Evolutionary conservation across 1,140 invertebrate genomes (phyloP).

Genomic region (Proctacanthus coquilletti): DNA sequence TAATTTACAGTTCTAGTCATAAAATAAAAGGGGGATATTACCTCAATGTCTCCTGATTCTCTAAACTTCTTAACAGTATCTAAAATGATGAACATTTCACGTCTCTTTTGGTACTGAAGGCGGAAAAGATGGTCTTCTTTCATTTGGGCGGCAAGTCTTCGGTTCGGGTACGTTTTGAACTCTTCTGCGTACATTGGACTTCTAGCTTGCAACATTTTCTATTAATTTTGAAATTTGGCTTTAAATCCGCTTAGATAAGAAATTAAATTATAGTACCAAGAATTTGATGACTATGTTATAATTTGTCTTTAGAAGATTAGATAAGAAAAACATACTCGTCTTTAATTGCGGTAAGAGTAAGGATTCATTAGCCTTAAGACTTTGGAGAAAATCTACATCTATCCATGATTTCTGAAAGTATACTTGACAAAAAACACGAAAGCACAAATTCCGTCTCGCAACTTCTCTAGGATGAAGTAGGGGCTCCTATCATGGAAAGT

Average conservation of each 20-base stretch:
- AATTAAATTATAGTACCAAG: constrained; percentile 5
- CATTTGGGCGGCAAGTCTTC: constrained; percentile 1
- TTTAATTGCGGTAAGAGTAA: constrained; percentile 7
- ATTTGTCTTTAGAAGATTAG: constrained; percentile 11
- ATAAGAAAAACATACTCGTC: constrained; percentile 4
- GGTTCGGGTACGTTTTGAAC: constrained; percentile 9
- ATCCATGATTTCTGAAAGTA: constrained; percentile 18
- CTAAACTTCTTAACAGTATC: constrained; percentile 11
- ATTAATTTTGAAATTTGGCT: no score
- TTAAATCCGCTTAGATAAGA: no score
- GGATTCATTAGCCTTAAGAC: constrained; percentile 11
- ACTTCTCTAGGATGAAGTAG: constrained; percentile 16
- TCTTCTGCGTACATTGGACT: constrained; percentile 20
- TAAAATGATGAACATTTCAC: constrained; percentile 20
- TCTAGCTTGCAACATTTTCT: constrained; percentile 22
- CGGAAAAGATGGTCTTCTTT: constrained; percentile 14
- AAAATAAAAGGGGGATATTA: no score
- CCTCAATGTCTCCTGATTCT: constrained; percentile 9
- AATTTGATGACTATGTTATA: constrained; percentile 16
- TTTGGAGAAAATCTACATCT: constrained; percentile 19
- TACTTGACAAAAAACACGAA: constrained; percentile 18
- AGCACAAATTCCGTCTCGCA: constrained; percentile 14
- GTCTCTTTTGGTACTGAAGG: constrained; percentile 21
- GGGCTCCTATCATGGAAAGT: no score
- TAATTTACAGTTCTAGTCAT: no score